Base-by-base conservation (phyloP, 2,797 vertebrate genomes). In the Tinamus major region DNA sequence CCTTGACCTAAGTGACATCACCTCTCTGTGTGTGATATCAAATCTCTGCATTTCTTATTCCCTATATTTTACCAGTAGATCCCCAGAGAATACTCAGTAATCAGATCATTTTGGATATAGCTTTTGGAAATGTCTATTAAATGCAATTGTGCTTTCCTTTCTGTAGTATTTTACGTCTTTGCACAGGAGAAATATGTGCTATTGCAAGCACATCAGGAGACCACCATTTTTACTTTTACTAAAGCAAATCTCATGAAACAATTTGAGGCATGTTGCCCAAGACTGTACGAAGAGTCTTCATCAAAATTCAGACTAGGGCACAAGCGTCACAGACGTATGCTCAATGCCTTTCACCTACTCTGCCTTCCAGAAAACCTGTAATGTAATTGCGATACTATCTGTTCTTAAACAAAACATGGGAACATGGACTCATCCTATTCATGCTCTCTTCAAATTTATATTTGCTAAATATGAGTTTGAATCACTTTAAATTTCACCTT, bases 71-170 rank as follows among this genome's bases (percentile, higher is more conserved):
- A 55, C 13, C 4, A 39, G 4, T 15, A 27, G 4, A 33, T 18
- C 0, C 0, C 53, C 16, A 19, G 41, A 18, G 10, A 10, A n/a
- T 23, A 24, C 5, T 5, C 15, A 46, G 21, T 56, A 51, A 51
- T 37, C 42, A 48, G 31, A 48, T 33, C 1, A 35, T 15, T 53
- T 14, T 55, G 39, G 20, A 13, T 15, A 31, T 17, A 53, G 51
- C 51, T 53, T 53, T 53, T 8, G 6, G 51, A 15, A 53, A 53
- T 53, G 51, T 53, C 27, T 53, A 16, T 29, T 29, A 53, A 31
- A 53, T 29, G 29, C 27, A 53, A 53, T 29, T 53, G 49, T 27
- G 8, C 14, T 51, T 27, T 27, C 16, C 27, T 53, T 29, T 53
- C 27, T 53, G 15, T 53, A 29, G 27, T 29, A 53, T 31, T 53